phyloP scores from a whole-genome alignment of 2,113 vertebrate genomes.

The Sturnira hondurensis region DNA sequence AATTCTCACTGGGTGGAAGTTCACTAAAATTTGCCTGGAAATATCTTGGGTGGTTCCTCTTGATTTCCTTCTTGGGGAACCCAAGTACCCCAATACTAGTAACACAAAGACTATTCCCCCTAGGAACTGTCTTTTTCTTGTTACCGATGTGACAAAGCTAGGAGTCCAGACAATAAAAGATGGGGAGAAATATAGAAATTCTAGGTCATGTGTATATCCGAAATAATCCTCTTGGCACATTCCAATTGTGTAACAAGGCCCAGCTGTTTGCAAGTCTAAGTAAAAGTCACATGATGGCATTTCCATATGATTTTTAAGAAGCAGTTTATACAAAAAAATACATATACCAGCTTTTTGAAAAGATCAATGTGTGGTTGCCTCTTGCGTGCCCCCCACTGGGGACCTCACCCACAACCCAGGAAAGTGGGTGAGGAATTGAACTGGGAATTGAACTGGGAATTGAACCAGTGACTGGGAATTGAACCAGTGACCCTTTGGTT shows the following conservation, averaged over 20 bases:
- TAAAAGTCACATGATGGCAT: not conserved
- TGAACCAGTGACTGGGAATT: too few relatives aligned
- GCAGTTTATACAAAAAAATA: not conserved
- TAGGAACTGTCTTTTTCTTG: not conserved
- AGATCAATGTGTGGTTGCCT: too few relatives aligned
- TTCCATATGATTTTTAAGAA: not conserved
- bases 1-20: not conserved
- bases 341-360: too few relatives aligned
- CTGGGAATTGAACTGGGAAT: too few relatives aligned
- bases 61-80: not conserved
- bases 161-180: not conserved
- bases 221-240: not conserved
- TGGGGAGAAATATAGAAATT: not conserved
- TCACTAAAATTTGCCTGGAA: not conserved
- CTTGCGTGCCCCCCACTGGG: too few relatives aligned
- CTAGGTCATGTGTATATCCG: not conserved
- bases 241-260: not conserved
- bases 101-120: not conserved
- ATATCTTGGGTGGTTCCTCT: not conserved
- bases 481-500: too few relatives aligned
- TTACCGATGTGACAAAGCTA: not conserved
- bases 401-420: too few relatives aligned
- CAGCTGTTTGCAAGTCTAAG: not conserved
- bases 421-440: too few relatives aligned
- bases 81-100: not conserved